Percentiles rank a stretch among this genome's conserved stretches.
These are phyloP conservation scores for Dolomedes plantarius DNA, from an alignment of 2,888 invertebrate species.

Conservation along the genomic window DNA sequence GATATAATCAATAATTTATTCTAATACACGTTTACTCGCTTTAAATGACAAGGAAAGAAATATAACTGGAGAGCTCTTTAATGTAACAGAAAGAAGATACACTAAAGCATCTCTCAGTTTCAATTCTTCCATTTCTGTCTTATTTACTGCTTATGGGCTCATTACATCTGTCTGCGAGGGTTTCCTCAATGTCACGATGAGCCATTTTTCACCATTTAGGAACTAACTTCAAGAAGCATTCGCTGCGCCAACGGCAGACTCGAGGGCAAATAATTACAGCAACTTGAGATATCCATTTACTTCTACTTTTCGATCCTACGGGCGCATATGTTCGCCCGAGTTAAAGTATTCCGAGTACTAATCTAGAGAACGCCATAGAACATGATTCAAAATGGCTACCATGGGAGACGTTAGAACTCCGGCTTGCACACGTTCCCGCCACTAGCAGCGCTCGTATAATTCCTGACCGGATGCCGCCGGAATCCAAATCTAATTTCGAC, in stretches of 20 bases:
- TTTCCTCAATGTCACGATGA: background rate
- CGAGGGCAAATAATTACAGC: background rate
- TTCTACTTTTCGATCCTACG: background rate
- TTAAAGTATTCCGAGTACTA: background rate
- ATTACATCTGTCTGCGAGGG: background rate
- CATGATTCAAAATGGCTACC: constrained; percentile 12
- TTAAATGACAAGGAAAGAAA: too few relatives aligned
- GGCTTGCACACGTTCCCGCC: background rate
- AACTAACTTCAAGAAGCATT: background rate
- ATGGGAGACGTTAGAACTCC: background rate
- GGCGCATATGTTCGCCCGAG: background rate
- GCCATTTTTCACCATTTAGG: constrained; percentile 8
- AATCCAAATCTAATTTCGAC: constrained; percentile 68
- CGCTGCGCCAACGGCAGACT: background rate
- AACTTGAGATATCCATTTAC: background rate
- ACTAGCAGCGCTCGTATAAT: background rate
- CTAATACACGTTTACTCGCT: too few relatives aligned
- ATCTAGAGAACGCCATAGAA: background rate
- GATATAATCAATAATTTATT: too few relatives aligned
- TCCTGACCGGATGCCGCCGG: constrained; percentile 14
- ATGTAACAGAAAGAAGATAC: too few relatives aligned
- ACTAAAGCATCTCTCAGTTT: too few relatives aligned
- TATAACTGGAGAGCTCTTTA: too few relatives aligned
- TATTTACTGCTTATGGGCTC: background rate
- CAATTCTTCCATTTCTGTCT: background rate